These are phyloP conservation scores for Urechis unicinctus DNA, from an alignment of 2,888 invertebrate species.

Conservation along the genomic window DNA sequence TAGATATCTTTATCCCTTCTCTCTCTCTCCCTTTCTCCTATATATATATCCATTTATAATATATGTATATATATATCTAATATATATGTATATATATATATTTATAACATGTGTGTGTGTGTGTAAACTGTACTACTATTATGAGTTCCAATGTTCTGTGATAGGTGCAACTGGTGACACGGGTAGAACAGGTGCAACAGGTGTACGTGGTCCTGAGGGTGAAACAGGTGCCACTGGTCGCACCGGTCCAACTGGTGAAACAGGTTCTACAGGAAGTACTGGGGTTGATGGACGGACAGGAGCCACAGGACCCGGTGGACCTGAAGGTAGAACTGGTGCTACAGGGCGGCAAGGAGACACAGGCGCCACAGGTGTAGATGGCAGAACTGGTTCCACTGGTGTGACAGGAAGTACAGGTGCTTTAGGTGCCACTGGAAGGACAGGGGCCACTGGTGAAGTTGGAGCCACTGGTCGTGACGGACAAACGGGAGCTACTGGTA, in stretches of 20 bases:
- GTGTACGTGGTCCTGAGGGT: slow-evolving; percentile 6
- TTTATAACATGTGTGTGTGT: no score
- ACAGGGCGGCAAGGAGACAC: slow-evolving; percentile 2
- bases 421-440: slow-evolving; percentile 5
- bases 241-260: background rate
- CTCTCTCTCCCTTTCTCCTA: no score
- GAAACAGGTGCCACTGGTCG: background rate
- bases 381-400: slow-evolving; percentile 1
- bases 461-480: slow-evolving; percentile 10
- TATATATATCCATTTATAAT: no score
- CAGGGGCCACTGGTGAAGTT: slow-evolving; percentile 8
- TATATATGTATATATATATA: no score
- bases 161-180: no score
- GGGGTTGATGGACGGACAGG: slow-evolving; percentile 3
- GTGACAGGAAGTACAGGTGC: slow-evolving; percentile 4
- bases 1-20: no score
- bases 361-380: slow-evolving; percentile 4
- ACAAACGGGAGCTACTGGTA: slow-evolving; percentile 5
- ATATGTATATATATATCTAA: no score
- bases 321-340: slow-evolving; percentile 8
- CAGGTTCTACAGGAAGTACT: slow-evolving; percentile 1
- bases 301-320: slow-evolving; percentile 1
- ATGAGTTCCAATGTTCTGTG: no score
- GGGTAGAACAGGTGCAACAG: no score
- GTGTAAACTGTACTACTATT: no score